These are phyloP conservation scores for Atrichornis clamosus DNA, from an alignment of 2,113 vertebrate species.

Conservation along the genomic window DNA sequence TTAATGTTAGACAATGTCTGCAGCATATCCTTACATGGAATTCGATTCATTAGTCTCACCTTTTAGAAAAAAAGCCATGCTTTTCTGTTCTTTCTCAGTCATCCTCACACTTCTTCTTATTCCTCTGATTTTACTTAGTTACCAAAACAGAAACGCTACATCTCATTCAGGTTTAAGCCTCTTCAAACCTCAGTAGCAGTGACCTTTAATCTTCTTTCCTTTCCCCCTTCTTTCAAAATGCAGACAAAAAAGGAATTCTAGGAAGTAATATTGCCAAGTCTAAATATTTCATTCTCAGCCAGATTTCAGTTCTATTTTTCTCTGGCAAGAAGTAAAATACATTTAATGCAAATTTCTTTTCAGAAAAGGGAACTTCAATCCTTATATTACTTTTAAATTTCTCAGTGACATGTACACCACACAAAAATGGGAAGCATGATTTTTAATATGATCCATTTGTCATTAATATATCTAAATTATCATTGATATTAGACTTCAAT, in stretches of 20 bases:
- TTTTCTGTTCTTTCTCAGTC: background rate
- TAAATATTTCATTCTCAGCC: background rate
- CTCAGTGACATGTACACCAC: background rate
- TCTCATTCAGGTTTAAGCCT: background rate
- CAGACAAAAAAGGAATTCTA: background rate
- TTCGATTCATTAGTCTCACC: background rate
- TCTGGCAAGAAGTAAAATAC: background rate
- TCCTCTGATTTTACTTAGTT: background rate
- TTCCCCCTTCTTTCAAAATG: background rate
- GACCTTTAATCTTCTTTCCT: accelerated
- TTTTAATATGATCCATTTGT: background rate
- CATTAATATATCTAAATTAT: background rate
- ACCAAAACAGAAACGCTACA: background rate
- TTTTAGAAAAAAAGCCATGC: background rate
- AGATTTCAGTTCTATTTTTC: background rate
- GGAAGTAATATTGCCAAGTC: background rate
- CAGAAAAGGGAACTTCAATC: background rate
- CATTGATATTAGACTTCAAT: background rate
- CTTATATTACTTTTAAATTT: background rate
- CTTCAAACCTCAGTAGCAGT: background rate
- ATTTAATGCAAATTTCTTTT: background rate
- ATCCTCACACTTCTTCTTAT: background rate
- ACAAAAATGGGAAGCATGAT: background rate
- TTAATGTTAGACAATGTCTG: background rate
- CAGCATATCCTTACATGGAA: background rate